Percentiles rank a stretch among this genome's conserved stretches.
phyloP scores from a whole-genome alignment of 2,797 vertebrate species.

The Urocyon cinereoargenteus region DNA sequence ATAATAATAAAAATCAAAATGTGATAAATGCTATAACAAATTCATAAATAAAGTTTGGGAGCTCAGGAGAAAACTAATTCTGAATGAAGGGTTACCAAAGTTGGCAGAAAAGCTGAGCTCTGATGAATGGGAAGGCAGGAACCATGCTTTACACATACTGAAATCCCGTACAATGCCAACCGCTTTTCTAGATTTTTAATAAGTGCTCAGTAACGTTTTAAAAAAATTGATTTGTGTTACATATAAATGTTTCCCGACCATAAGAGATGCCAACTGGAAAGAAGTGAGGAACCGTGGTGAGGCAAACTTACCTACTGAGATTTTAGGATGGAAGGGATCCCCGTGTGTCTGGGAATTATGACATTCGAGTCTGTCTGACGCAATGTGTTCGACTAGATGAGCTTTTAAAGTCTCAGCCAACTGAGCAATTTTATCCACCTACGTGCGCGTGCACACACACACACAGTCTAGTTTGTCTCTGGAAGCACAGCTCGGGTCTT shows the following conservation, averaged over 20 bases:
- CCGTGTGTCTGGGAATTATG: background rate
- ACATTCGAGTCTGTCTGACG: background rate
- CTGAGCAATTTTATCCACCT: background rate
- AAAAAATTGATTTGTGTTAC: background rate
- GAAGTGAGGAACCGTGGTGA: background rate
- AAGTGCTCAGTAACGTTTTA: background rate
- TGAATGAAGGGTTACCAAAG: background rate
- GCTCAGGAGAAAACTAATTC: background rate
- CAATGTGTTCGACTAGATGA: background rate
- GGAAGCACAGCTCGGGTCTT: background rate
- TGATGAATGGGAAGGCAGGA: background rate
- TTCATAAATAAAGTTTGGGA: background rate
- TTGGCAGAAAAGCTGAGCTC: background rate
- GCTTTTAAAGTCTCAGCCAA: background rate
- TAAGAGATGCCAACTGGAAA: background rate
- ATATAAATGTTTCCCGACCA: background rate
- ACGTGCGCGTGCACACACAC: background rate
- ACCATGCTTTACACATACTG: too few species aligned
- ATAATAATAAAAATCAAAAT: conserved; percentile 6
- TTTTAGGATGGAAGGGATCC: background rate
- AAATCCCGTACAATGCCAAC: background rate
- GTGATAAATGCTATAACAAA: background rate
- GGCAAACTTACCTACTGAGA: background rate
- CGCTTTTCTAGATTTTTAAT: background rate
- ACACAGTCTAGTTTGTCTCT: background rate